These are phyloP conservation scores for Baryphthengus martii DNA, from an alignment of 2,113 vertebrate genomes.

Conservation along the genomic window DNA sequence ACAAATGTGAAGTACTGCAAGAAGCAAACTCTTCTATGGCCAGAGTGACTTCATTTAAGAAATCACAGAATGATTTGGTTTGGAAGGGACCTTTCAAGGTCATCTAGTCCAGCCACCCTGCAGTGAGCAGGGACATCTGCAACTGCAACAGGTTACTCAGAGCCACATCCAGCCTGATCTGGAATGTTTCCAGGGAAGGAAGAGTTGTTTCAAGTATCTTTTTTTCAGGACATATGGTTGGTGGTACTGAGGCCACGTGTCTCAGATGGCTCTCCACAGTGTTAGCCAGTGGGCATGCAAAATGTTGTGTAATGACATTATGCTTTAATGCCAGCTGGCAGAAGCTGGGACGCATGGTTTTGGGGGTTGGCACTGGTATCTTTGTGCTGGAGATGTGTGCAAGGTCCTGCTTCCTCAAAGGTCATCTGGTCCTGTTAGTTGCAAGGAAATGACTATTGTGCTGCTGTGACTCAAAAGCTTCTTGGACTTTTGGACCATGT, in stretches of 20 bases:
- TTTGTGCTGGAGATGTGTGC: neutral
- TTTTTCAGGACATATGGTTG: neutral
- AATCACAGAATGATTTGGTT: neutral
- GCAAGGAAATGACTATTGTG: neutral
- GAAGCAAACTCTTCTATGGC: neutral
- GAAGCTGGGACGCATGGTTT: neutral
- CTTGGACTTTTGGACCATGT: neutral
- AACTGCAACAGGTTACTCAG: neutral
- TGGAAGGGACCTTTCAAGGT: neutral
- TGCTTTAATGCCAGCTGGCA: neutral
- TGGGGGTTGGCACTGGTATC: neutral
- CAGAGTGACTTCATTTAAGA: neutral
- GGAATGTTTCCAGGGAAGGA: neutral
- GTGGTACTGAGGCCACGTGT: neutral
- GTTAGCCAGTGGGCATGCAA: neutral
- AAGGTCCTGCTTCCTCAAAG: neutral
- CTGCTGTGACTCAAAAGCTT: neutral
- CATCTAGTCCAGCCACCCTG: neutral
- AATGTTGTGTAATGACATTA: neutral
- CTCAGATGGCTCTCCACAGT: neutral
- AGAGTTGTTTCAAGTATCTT: neutral
- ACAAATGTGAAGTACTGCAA: neutral
- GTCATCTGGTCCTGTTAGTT: neutral
- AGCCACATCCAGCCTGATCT: neutral
- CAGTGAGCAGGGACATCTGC: neutral